Evolutionary conservation across 2,113 vertebrate species (phyloP).

Genomic region (Microtus ochrogaster): DNA sequence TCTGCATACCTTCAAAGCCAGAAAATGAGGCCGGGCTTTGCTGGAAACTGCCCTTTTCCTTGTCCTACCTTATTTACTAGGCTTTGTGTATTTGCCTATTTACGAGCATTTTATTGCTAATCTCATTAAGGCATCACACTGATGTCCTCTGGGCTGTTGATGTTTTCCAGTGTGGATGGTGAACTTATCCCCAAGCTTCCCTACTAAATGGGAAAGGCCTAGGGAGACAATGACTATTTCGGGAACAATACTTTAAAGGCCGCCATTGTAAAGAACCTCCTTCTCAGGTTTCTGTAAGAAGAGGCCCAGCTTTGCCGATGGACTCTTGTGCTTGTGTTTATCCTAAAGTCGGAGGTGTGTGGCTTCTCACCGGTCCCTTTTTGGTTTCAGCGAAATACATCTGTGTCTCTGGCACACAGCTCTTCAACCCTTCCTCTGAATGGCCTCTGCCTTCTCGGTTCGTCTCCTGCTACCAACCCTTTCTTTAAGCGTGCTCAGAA

Average conservation of each 20-base stretch:
- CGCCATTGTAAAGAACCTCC: background rate
- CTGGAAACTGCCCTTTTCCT: background rate
- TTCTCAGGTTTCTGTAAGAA: background rate
- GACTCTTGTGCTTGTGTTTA: background rate
- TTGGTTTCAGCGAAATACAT: conserved; percentile 19
- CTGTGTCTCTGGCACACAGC: background rate
- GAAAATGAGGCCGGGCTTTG: background rate
- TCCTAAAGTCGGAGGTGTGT: background rate
- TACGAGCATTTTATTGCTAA: background rate
- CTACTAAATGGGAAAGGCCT: background rate
- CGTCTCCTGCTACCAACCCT: no score
- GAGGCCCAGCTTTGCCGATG: background rate
- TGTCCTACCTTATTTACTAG: background rate
- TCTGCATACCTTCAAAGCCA: background rate
- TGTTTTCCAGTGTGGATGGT: background rate
- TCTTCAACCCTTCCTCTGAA: background rate
- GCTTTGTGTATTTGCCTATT: background rate
- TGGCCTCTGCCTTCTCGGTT: background rate
- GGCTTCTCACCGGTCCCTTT: background rate
- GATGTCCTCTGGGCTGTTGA: background rate
- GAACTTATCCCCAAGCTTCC: background rate
- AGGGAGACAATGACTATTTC: background rate
- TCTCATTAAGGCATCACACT: background rate
- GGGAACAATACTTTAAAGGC: conserved; percentile 11
- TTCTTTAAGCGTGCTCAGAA: background rate